These are phyloP conservation scores for Acomys russatus DNA, from an alignment of 2,797 vertebrate species.

Conservation along the genomic window DNA sequence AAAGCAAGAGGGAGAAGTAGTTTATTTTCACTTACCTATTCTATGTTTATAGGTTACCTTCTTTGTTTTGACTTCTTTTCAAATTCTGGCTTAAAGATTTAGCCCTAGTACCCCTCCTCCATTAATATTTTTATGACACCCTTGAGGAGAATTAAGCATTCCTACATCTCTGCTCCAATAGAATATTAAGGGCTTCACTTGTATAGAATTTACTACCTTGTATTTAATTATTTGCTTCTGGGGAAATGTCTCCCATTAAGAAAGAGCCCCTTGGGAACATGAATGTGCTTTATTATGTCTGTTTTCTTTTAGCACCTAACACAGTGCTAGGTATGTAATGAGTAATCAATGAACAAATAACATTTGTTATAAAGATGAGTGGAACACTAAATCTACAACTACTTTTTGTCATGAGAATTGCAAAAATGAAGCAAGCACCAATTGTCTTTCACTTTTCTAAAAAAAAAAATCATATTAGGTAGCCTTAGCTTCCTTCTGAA, in stretches of 20 bases:
- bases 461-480: constrained; percentile 67
- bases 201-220: constrained; percentile 6
- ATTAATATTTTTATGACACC: constrained; percentile 7
- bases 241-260: constrained; percentile 19
- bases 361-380: constrained; percentile 66
- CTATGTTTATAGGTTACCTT: neutral
- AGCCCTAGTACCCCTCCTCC: neutral
- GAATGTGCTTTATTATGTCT: neutral
- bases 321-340: constrained; percentile 20
- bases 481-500: constrained; percentile 56
- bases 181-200: neutral
- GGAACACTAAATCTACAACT: constrained; percentile 68
- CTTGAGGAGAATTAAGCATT: neutral
- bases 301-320: constrained; percentile 33
- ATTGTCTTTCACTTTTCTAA: constrained; percentile 41
- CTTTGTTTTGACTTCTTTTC: constrained; percentile 13
- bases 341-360: constrained; percentile 33
- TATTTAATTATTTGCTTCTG: constrained; percentile 21
- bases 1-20: neutral
- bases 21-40: neutral
- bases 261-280: neutral
- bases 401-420: constrained; percentile 38
- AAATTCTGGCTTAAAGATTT: neutral
- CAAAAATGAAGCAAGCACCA: constrained; percentile 53
- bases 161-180: neutral